Base-by-base conservation (phyloP, 2,113 vertebrate species). In the Misgurnus mizolepis region DNA sequence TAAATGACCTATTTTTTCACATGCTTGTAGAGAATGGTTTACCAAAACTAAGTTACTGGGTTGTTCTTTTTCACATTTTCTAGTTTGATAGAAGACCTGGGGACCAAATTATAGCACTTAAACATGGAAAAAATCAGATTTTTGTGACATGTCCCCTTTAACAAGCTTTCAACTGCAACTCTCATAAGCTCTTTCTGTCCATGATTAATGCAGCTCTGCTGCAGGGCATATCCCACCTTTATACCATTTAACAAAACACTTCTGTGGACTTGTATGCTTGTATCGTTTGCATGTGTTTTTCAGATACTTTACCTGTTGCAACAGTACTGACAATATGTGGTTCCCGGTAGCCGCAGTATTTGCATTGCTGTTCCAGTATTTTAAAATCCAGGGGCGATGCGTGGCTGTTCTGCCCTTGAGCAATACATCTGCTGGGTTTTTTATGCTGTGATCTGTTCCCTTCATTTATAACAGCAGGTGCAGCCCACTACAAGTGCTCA, bases 111-210 rank as follows among this genome's bases (percentile, higher is more conserved):
- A 22, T 22, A 22, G 22, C 22, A 22, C 22, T 22, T 22, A 22
- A 22, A 22, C 22, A 22, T 22, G 22, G 1, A 22, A 22, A 22
- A 22, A 22, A 1, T 22, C 22, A 0, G 22, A 22, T 22, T 22
- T 22, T 22, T 1, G 1, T 22, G 22, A 22, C 1, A 34, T 34
- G 27, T 34, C 27, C 27, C 27, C 27, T 34, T 34, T 34, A 85
- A 85, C 84, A 72, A 83, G 82, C 82, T 84, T 69, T 77, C 55
- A 74, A 67, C 78, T 76, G 56, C 68, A 76, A 60, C 82, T 79
- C 64, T 82, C 73, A 68, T 76, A 83, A 78, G 77, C 74, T 74
- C 74, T 78, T 82, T 82, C 85, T 80, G 83, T 80, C 78, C 53
- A 69, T 78, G 49, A 78, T 79, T 80, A 76, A 78, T 73, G 62